phyloP scores from a whole-genome alignment of 2,888 invertebrate species.

The Dicyrtoma fusca region DNA sequence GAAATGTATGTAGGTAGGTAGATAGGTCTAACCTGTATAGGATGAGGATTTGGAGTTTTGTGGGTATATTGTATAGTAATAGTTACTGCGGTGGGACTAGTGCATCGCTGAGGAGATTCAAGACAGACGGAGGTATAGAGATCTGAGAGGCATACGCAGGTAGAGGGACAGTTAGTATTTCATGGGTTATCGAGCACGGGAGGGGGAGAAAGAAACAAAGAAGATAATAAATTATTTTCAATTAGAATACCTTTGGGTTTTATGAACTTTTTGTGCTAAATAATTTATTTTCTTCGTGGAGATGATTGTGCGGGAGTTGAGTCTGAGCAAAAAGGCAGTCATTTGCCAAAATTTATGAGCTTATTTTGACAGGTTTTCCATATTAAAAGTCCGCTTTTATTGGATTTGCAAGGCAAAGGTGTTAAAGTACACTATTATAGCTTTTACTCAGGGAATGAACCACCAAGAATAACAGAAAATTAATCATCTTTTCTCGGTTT shows the following conservation, averaged over 20 bases:
- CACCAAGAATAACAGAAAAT: constrained; percentile 26
- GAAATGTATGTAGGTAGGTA: no score
- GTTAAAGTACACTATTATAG: constrained; percentile 32
- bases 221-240: constrained; percentile 39
- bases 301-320: constrained; percentile 34
- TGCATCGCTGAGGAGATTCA: background rate
- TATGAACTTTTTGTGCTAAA: constrained; percentile 37
- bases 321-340: constrained; percentile 26
- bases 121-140: background rate
- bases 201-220: constrained; percentile 29
- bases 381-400: constrained; percentile 36
- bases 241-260: constrained; percentile 39
- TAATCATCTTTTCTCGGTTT: constrained; percentile 34
- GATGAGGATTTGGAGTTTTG: no score
- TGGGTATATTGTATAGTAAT: background rate
- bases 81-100: background rate
- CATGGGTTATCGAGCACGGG: background rate
- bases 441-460: constrained; percentile 21
- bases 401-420: constrained; percentile 38
- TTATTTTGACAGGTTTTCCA: constrained; percentile 36
- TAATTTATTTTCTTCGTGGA: constrained; percentile 35
- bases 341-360: constrained; percentile 36
- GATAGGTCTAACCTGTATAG: no score
- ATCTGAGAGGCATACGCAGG: no score
- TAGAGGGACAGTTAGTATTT: no score